These are phyloP conservation scores for Neomorphus geoffroyi DNA, from an alignment of 2,797 vertebrate species.

Conservation along the genomic window DNA sequence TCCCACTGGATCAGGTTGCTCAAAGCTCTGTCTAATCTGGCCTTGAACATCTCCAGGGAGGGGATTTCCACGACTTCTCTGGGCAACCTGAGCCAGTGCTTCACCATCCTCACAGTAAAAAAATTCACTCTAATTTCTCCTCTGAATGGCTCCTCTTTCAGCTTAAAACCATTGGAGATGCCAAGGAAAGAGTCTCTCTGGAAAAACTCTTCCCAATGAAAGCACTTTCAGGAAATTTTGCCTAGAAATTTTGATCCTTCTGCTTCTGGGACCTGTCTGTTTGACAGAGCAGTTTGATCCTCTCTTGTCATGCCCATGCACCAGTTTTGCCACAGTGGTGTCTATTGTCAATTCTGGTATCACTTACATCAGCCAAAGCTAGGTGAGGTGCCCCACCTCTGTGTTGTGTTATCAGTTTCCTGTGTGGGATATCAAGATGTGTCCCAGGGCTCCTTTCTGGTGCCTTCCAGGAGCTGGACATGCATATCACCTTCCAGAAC, in stretches of 20 bases:
- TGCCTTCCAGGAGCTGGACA: neutral
- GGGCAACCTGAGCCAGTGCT: too few relatives aligned
- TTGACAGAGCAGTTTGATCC: neutral
- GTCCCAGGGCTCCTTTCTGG: too few relatives aligned
- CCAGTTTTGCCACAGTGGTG: neutral
- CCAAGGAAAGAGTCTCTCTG: neutral
- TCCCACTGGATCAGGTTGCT: too few relatives aligned
- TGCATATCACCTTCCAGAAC: neutral
- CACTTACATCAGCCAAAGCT: neutral
- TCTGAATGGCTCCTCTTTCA: too few relatives aligned
- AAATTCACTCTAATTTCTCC: too few relatives aligned
- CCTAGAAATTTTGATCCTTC: neutral
- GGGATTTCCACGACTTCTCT: too few relatives aligned
- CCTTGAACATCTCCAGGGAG: too few relatives aligned
- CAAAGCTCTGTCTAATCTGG: too few relatives aligned
- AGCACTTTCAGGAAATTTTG: accelerated
- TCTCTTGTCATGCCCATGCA: neutral
- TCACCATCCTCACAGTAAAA: too few relatives aligned
- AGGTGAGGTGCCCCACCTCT: too few relatives aligned
- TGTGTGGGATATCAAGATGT: too few relatives aligned
- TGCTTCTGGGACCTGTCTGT: neutral
- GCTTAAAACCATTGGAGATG: neutral
- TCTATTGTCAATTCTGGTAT: accelerated
- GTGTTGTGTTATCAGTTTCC: neutral
- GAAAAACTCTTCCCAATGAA: neutral